phyloP scores from a whole-genome alignment of 2,113 vertebrate genomes.

The Dipodomys spectabilis region DNA sequence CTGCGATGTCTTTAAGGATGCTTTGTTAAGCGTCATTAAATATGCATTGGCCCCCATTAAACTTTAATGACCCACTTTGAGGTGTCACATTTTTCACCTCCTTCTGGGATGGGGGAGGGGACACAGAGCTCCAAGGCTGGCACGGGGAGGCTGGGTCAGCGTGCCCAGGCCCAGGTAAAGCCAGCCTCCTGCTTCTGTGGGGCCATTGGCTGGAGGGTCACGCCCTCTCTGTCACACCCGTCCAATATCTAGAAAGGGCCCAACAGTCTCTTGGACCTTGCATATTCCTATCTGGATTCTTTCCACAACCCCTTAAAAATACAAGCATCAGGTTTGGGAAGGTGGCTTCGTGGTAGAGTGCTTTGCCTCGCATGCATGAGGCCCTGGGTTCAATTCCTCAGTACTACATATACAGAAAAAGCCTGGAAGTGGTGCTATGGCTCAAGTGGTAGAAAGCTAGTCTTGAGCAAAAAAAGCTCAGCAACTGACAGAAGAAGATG shows the following conservation, averaged over 20 bases:
- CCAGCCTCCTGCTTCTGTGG: rapidly evolving
- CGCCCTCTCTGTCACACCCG: rapidly evolving
- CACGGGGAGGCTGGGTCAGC: background rate
- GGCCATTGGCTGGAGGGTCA: background rate
- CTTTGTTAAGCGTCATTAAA: slow-evolving; percentile 79
- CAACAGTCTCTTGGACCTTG: background rate
- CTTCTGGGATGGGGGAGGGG: slow-evolving; percentile 25
- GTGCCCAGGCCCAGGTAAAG: background rate
- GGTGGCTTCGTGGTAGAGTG: too few species aligned
- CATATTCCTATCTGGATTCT: background rate
- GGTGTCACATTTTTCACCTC: slow-evolving; percentile 71
- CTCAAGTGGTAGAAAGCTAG: too few species aligned
- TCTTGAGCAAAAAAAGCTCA: too few species aligned
- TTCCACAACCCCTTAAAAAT: background rate
- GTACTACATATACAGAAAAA: too few species aligned
- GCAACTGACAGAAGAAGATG: too few species aligned
- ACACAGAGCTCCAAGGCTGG: background rate
- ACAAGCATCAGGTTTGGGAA: too few species aligned
- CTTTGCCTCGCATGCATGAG: too few species aligned
- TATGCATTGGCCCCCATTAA: slow-evolving; percentile 72
- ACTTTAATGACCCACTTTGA: slow-evolving; percentile 78
- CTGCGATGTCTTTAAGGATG: slow-evolving; percentile 65
- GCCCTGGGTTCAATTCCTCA: too few species aligned
- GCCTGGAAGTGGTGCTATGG: too few species aligned
- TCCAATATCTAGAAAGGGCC: background rate